Base-by-base conservation (phyloP, 2,888 invertebrate genomes). In the Dynastes hyllus region DNA sequence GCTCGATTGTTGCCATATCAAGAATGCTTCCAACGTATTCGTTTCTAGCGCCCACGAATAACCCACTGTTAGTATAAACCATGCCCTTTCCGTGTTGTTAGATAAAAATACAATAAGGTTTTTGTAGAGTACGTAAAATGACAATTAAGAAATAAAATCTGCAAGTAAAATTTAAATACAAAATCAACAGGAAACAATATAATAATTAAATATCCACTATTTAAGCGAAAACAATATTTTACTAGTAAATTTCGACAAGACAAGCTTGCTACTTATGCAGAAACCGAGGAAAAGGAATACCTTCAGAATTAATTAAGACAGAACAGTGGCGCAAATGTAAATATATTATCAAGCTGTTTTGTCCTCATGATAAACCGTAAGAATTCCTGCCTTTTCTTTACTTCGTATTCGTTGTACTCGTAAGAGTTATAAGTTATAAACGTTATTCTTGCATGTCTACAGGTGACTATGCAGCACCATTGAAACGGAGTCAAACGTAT, bases 291-390 rank as follows among this genome's bases (percentile, higher is more conserved):
- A 69, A 69, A 51, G 69, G 32, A 51, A 51, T 69, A 69, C 51
- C 69, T 13, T 69, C 51, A 29, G 69, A 69, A 53, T 69, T 69
- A 69, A 69, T 69, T 69, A 53, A 63, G 51, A 69, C 69, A 29
- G 69, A 69, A 69, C 69, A 69, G 51, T 69, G 69, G 11, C 2
- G 51, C 50, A 69, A 69, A 69, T 29, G 51, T 27, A 69, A 51
- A 69, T 51, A 51, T 69, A 69, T 50, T 51, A 69, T 45, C 27
- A 13, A 51, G n/a, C 51, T 2, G 69, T 69, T 69, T 51, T 51
- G 69, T 69, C 51, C 27, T 29, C 69, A 13, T 53, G 13, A 6
- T 51, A 22, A 69, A 69, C 69, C 11, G 50, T 50, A 69, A 69
- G 50, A 50, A 69, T 69, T 69, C 51, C n/a, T 4, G 69, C 51